Conservation (phyloP, 1,140 invertebrate species). For the Phthorimaea operculella region DNA sequence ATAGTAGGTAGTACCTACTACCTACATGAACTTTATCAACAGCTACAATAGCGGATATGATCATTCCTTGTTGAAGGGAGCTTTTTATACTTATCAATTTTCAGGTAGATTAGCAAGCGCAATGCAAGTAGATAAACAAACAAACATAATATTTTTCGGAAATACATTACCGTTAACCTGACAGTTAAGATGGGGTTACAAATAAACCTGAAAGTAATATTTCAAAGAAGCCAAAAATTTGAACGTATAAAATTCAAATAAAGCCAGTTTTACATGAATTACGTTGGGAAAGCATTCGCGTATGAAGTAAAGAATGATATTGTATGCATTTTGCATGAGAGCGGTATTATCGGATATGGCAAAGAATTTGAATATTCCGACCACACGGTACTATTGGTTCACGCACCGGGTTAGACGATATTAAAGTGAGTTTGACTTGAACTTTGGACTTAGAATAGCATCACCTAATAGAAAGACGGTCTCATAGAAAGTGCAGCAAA, state of each 20-base stretch:
- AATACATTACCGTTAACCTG: slow-evolving; percentile 6
- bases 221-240: slow-evolving; percentile 34
- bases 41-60: too few relatives aligned
- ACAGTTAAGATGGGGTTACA: slow-evolving; percentile 4
- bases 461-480: too few relatives aligned
- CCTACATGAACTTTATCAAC: too few relatives aligned
- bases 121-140: neutral
- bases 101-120: too few relatives aligned
- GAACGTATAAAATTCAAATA: slow-evolving; percentile 56
- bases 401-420: neutral
- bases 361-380: slow-evolving; percentile 57
- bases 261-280: slow-evolving; percentile 60
- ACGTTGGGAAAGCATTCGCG: slow-evolving; percentile 48
- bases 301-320: slow-evolving; percentile 61
- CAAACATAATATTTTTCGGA: neutral
- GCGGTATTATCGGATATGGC: slow-evolving; percentile 55
- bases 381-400: slow-evolving; percentile 25
- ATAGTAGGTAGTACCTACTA: too few relatives aligned
- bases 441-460: neutral
- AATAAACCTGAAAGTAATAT: slow-evolving; percentile 18
- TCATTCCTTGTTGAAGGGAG: too few relatives aligned
- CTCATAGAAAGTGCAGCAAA: too few relatives aligned
- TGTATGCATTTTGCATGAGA: slow-evolving; percentile 63
- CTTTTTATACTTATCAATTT: too few relatives aligned
- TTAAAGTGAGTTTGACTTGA: too few relatives aligned